Evolutionary conservation across 2,888 invertebrate genomes (phyloP).

Genomic region (Tanytarsus gracilentus): DNA sequence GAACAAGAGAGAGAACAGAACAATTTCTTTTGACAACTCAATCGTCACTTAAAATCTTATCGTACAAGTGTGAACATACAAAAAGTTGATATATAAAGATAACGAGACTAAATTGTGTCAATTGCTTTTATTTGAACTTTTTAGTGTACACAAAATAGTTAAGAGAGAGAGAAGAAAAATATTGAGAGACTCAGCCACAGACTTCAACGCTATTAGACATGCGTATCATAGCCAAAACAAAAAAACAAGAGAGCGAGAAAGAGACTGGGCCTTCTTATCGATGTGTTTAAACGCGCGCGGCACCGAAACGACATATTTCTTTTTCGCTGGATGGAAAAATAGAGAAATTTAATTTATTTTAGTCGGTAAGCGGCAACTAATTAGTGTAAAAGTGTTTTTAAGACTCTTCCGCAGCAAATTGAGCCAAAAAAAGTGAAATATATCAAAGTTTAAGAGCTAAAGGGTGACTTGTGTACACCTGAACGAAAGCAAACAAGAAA

Average conservation of each 20-base stretch:
- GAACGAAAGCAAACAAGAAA: too few species aligned
- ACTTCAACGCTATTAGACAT: conserved; percentile 11
- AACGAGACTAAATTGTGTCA: conserved; percentile 23
- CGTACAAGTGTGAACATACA: not conserved
- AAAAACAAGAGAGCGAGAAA: not conserved
- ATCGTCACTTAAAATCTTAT: not conserved
- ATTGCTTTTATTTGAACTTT: conserved; percentile 11
- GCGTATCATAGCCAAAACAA: conserved; percentile 28
- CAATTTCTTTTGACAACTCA: not conserved
- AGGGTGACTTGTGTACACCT: too few species aligned
- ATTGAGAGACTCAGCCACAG: too few species aligned
- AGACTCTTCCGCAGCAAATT: not conserved
- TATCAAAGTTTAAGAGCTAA: not conserved
- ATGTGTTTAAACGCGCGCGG: conserved; percentile 26
- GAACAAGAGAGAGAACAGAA: not conserved
- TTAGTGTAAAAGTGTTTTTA: conserved; percentile 20
- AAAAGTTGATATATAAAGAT: not conserved
- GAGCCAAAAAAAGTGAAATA: not conserved
- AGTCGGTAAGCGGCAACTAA: conserved; percentile 6
- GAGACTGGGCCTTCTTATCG: conserved; percentile 16
- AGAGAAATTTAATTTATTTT: conserved; percentile 21
- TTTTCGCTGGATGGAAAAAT: not conserved
- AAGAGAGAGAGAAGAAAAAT: not conserved
- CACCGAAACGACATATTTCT: conserved; percentile 16
- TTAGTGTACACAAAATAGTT: not conserved